A percentile compares a stretch with the other conserved stretches of the same genome.
These are phyloP conservation scores for Tigriopus japonicus DNA, from an alignment of 1,140 invertebrate species.

Conservation along the genomic window DNA sequence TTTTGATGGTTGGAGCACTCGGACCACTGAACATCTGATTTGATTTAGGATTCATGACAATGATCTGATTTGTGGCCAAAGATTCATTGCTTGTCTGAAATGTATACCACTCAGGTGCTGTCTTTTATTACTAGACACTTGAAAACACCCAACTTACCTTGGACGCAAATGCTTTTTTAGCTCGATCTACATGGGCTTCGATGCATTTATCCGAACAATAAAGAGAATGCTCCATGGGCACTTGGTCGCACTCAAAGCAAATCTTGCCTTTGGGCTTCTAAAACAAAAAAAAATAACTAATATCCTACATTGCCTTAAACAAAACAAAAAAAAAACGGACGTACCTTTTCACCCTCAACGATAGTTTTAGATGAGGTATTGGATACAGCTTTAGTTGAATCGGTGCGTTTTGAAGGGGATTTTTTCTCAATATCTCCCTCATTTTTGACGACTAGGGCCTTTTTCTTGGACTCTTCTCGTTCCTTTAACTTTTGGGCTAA, in stretches of 20 bases:
- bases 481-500: not conserved
- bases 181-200: conserved; percentile 39
- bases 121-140: not conserved
- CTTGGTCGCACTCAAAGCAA: conserved; percentile 26
- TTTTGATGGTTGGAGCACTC: conserved; percentile 52
- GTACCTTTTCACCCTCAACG: not conserved
- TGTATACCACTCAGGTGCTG: not conserved
- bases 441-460: not conserved
- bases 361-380: too few species aligned
- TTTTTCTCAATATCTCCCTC: not conserved
- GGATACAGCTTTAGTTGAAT: not conserved
- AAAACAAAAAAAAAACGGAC: not conserved
- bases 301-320: not conserved
- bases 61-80: not conserved
- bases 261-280: not conserved
- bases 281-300: not conserved
- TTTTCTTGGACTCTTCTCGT: not conserved
- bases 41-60: conserved; percentile 12
- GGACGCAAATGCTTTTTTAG: conserved; percentile 37
- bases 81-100: not conserved
- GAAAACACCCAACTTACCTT: too few species aligned
- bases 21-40: conserved; percentile 28
- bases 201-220: conserved; percentile 79
- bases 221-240: conserved; percentile 40
- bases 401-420: not conserved